Percentiles rank a stretch among this genome's conserved stretches.
Conservation (phyloP, 2,888 invertebrate genomes). For the Pachymerium ferrugineum region DNA sequence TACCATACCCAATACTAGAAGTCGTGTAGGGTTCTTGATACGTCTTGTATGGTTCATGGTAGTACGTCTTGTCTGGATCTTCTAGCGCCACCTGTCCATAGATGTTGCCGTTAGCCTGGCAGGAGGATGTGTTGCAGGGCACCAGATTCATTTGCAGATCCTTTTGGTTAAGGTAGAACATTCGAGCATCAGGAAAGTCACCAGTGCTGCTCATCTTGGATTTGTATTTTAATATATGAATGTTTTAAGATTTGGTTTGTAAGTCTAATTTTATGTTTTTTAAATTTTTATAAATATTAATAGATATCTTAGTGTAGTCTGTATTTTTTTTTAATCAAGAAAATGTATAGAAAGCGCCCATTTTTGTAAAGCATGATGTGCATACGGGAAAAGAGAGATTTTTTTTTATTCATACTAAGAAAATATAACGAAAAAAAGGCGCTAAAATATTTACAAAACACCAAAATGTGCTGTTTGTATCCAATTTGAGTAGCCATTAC, state of each 20-base stretch:
- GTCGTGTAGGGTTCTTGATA: constrained; percentile 37
- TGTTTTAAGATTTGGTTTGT: background rate
- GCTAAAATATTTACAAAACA: constrained; percentile 23
- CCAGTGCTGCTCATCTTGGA: constrained; percentile 18
- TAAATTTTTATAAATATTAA: background rate
- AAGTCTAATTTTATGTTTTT: background rate
- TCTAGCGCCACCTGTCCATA: constrained; percentile 48
- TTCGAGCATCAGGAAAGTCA: constrained; percentile 33
- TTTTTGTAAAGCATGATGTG: background rate
- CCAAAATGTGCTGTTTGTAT: background rate
- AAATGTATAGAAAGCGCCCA: constrained; percentile 1
- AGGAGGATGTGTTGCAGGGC: constrained; percentile 36
- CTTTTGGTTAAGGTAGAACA: constrained; percentile 38
- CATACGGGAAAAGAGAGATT: no score
- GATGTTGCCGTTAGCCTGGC: constrained; percentile 46
- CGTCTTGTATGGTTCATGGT: constrained; percentile 49
- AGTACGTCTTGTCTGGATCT: constrained; percentile 45
- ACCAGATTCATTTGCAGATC: constrained; percentile 37
- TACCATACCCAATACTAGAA: constrained; percentile 42
- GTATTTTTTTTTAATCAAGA: background rate
- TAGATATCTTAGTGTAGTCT: constrained; percentile 1
- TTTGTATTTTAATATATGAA: constrained; percentile 19
- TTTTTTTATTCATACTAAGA: background rate
- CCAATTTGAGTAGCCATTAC: background rate
- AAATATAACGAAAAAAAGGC: background rate